Evolutionary conservation across 2,888 invertebrate species (phyloP).

Genomic region (Epiblema foenella): DNA sequence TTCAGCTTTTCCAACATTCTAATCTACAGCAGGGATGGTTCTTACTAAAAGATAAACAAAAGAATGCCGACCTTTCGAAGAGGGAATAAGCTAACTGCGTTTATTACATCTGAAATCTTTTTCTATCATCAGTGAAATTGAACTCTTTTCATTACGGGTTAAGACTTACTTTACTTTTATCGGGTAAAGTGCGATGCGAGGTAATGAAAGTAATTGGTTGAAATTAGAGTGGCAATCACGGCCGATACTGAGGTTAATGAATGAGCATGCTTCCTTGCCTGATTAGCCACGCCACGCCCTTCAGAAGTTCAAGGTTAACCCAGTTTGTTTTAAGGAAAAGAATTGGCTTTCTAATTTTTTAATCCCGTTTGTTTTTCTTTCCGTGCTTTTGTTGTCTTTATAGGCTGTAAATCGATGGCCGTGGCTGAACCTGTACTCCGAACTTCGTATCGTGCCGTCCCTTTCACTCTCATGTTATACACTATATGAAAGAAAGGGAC

Average conservation of each 20-base stretch:
- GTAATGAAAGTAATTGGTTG: background rate
- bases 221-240: slow-evolving; percentile 27
- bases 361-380: background rate
- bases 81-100: slow-evolving; percentile 2
- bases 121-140: background rate
- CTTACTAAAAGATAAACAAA: slow-evolving; percentile 30
- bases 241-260: slow-evolving; percentile 29
- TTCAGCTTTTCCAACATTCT: slow-evolving; percentile 1
- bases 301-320: slow-evolving; percentile 26
- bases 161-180: background rate
- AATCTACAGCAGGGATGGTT: too few species aligned
- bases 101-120: background rate
- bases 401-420: too few species aligned
- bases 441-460: too few species aligned
- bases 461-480: too few species aligned
- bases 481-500: too few species aligned
- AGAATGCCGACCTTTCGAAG: background rate
- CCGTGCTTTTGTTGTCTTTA: background rate
- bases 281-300: slow-evolving; percentile 5
- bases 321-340: background rate
- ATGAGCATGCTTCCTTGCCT: slow-evolving; percentile 23
- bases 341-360: background rate
- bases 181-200: background rate
- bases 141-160: background rate
- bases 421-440: too few species aligned